These are phyloP conservation scores for Salvelinus sp. DNA, from an alignment of 2,113 vertebrate species.

Conservation along the genomic window DNA sequence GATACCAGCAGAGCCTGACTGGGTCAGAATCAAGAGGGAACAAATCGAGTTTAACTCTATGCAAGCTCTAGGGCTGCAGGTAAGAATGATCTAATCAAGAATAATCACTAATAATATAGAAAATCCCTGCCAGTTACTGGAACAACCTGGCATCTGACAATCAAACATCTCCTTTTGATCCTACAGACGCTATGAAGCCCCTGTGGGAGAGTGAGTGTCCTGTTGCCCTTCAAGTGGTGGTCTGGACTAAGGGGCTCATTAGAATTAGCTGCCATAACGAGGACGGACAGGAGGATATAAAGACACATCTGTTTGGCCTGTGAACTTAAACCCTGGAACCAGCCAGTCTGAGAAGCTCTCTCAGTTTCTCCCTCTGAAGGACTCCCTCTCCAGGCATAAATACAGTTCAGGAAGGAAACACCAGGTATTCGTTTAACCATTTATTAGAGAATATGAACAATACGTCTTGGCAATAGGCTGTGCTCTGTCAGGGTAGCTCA, in stretches of 20 bases:
- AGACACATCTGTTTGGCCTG: not conserved
- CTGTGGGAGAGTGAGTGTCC: not conserved
- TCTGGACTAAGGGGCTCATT: not conserved
- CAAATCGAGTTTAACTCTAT: conserved; percentile 73
- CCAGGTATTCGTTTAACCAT: no score
- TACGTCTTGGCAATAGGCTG: no score
- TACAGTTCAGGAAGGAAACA: not conserved
- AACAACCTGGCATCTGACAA: no score
- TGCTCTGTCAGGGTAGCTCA: no score
- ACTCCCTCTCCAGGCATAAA: not conserved
- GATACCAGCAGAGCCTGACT: conserved; percentile 78
- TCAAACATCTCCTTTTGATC: not conserved
- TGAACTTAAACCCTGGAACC: not conserved
- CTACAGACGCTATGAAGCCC: not conserved
- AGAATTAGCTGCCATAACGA: not conserved
- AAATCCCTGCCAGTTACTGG: not conserved
- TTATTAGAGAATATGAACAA: no score
- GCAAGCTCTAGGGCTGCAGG: conserved; percentile 73
- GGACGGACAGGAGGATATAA: not conserved
- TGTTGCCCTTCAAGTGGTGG: not conserved
- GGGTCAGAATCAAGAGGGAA: conserved; percentile 71
- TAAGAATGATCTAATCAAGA: conserved; percentile 18
- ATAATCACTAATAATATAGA: no score
- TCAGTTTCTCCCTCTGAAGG: not conserved
- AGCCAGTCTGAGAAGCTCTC: not conserved